Base-by-base conservation (phyloP, 2,113 vertebrate genomes). In the Corythornis madagascariensis region DNA sequence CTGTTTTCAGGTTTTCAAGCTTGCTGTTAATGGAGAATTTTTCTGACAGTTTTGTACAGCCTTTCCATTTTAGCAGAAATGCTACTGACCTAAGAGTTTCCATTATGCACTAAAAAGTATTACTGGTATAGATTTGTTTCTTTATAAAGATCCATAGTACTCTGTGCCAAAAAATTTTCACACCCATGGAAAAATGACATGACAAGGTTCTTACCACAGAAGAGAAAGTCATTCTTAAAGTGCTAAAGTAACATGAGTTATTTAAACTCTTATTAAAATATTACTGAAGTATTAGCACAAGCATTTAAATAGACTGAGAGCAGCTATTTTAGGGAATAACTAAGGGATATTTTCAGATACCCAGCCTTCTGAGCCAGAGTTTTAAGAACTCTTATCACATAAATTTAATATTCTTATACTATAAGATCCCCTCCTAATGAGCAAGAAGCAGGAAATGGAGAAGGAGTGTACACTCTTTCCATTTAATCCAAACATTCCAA, bases 1-100 rank as follows among this genome's bases (percentile, higher is more conserved):
- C 43, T 86, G 10, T 89, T 82, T 43, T 81, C 86, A 66, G 55
- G 50, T 95, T 93, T 95, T 93, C 72, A 92, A 83, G 45, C 55
- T 76, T 59, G 40, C 70, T 70, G 42, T 92, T 83, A 94, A 80
- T 82, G 64, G 77, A 67, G 76, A 89, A 18, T 74, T 93, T 95
- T 90, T 83, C 78, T 75, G 75, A 38, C 48, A 55, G 66, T 80
- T 94, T 92, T 72, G 38, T 47, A 59, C 16, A 88, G 40, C 42
- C 80, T 86, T 95, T 93, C 92, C 94, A 78, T 92, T 97, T 97
- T 86, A 80, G 76, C 73, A 60, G 61, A 86, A 92, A 86, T 57
- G 63, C 63, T 89, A 83, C 50, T 88, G 85, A 92, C 88, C 74
- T 53, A 56, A 72, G 84, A 43, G 38, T 92, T 92, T 94, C 93